A percentile compares a stretch with the other conserved stretches of the same genome.
phyloP scores from a whole-genome alignment of 2,113 vertebrate species.

The Myocastor coypus region DNA sequence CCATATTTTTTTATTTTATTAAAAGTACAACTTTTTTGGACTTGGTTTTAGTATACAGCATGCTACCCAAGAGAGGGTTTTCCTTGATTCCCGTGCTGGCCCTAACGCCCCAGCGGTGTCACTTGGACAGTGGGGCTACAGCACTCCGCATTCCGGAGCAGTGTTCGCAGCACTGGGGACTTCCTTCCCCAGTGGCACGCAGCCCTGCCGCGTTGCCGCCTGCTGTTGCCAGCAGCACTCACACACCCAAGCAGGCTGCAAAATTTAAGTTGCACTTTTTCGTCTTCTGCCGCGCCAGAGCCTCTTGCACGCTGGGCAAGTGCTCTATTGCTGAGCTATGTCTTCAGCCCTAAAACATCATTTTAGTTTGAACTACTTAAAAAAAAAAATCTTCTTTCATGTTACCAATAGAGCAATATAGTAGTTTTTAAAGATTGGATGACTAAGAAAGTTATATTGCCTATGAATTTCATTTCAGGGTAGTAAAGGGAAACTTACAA shows the following conservation, averaged over 20 bases:
- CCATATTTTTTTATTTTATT: not conserved
- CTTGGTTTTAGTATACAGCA: not conserved
- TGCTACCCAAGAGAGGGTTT: not conserved
- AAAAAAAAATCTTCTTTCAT: not conserved
- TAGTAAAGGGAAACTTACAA: not conserved
- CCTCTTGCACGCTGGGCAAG: not conserved
- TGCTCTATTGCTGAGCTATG: not conserved
- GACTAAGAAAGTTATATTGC: not conserved
- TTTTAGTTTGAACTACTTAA: not conserved
- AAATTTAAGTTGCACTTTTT: not conserved
- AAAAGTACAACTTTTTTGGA: not conserved
- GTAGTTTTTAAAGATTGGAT: not conserved
- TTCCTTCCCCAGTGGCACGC: not conserved
- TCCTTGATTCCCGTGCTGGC: not conserved
- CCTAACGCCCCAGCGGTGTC: no score
- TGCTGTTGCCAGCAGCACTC: not conserved
- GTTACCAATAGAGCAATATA: not conserved
- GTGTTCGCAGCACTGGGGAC: rapidly evolving
- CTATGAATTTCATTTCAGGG: not conserved
- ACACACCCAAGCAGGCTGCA: not conserved
- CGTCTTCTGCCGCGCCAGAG: not conserved
- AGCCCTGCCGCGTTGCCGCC: rapidly evolving
- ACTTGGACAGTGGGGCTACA: not conserved
- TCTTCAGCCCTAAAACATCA: not conserved
- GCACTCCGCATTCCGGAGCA: rapidly evolving